These are phyloP conservation scores for Platyrinchus mystaceus DNA, from an alignment of 2,797 vertebrate genomes.

Conservation along the genomic window DNA sequence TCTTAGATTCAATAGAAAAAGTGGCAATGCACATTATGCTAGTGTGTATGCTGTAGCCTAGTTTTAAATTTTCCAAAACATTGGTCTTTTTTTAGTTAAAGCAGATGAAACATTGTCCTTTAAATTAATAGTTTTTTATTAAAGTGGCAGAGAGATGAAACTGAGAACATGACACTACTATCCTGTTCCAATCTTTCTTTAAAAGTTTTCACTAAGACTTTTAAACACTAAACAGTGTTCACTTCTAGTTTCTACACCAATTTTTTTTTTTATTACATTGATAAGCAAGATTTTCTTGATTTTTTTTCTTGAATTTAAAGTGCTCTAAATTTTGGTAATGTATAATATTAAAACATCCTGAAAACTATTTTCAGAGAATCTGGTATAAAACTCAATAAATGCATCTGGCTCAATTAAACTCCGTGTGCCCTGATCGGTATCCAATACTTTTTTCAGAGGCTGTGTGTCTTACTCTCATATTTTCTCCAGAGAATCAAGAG, in stretches of 20 bases:
- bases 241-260: neutral
- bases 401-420: slow-evolving; percentile 29
- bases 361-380: slow-evolving; percentile 1
- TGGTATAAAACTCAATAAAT: neutral
- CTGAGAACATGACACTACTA: neutral
- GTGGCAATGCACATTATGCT: neutral
- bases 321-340: neutral
- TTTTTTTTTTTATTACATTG: neutral
- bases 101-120: neutral
- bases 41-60: neutral
- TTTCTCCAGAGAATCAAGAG: slow-evolving; percentile 17
- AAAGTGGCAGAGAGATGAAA: neutral
- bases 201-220: neutral
- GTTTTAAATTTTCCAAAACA: neutral
- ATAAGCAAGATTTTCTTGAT: neutral
- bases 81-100: neutral
- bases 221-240: neutral
- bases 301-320: neutral
- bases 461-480: slow-evolving; percentile 40
- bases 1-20: neutral
- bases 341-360: neutral
- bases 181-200: neutral
- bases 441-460: slow-evolving; percentile 38
- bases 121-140: neutral
- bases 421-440: neutral